A percentile compares a stretch with the other conserved stretches of the same genome.
phyloP scores from a whole-genome alignment of 2,888 invertebrate genomes.

The Argyra leucocephala region DNA sequence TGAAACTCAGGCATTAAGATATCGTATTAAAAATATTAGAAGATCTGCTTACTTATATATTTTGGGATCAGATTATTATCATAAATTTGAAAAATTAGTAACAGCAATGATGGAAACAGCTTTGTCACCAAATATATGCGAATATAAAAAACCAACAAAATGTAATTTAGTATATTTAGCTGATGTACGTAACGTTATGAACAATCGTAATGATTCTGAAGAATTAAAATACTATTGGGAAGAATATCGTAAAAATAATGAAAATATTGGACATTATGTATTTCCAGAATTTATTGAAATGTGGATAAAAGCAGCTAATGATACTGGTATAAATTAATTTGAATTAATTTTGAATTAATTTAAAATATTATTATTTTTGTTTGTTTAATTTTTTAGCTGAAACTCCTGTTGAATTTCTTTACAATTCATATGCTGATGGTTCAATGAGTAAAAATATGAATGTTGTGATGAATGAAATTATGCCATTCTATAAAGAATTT shows the following conservation, averaged over 20 bases:
- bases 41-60: not conserved
- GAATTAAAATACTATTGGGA: slow-evolving; percentile 39
- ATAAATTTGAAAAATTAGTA: not conserved
- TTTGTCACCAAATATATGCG: not conserved
- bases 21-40: not conserved
- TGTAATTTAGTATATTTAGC: slow-evolving; percentile 30
- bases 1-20: not conserved
- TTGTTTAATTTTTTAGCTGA: not conserved
- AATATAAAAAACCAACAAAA: slow-evolving; percentile 7
- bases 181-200: slow-evolving; percentile 35
- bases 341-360: not conserved
- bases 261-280: slow-evolving; percentile 24
- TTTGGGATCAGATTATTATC: not conserved
- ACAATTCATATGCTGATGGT: not conserved
- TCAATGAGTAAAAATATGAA: slow-evolving; percentile 37
- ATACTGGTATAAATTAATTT: not conserved
- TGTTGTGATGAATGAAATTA: slow-evolving; percentile 47
- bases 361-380: not conserved
- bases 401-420: not conserved
- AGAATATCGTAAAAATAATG: slow-evolving; percentile 35
- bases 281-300: slow-evolving; percentile 22
- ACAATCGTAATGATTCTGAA: slow-evolving; percentile 32
- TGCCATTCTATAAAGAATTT: slow-evolving; percentile 66
- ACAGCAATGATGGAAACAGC: not conserved
- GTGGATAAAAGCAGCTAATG: slow-evolving; percentile 7